Evolutionary conservation across 2,797 vertebrate species (phyloP), one percentile per base, ranked within the genome.

Genomic region (Eremophila alpestris): DNA sequence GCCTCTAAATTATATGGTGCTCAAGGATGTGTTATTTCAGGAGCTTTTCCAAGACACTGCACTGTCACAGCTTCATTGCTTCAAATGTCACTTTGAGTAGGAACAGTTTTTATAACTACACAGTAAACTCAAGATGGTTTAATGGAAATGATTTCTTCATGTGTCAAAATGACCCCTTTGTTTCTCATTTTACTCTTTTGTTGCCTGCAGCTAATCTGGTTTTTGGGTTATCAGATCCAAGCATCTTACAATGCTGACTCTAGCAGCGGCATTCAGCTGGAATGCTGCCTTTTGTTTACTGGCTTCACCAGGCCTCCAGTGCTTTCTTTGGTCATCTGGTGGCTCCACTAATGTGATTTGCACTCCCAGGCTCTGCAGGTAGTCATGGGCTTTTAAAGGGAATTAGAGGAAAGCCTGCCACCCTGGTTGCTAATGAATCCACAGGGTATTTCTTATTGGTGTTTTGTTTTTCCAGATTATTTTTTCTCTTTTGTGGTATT

Each of bases 121-220:
- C 97, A 97, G 98, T 98, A 98, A 98, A 98, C 97, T 97, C 98
- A 97, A 98, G 98, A 97, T 98, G 97, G 98, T 98, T 98, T 99
- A 99, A 99, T 99, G 98, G 99, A 99, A 98, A 99, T 98, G 94
- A 98, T 98, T 99, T 99, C 98, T 99, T 99, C 98, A 98, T 99
- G 98, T 99, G 99, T 98, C 98, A 98, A 98, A 99, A 99, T 98
- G 98, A 98, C 98, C 98, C 98, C 98, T 99, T 99, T 99, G 98
- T 99, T 97, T 98, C 87, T 97, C 96, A 94, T 98, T 98, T 98
- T 98, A 98, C 97, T 98, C 98, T 98, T 97, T 98, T 98, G 98
- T 98, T 98, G 98, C 97, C 97, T 97, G 93, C 96, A 97, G 97
- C 98, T 99, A 98, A 99, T 99, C 98, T 98, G 96, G 97, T 98